Percentiles rank a stretch among this genome's conserved stretches.
Conservation (phyloP, 2,888 invertebrate genomes). For the Pandemis corylana region DNA sequence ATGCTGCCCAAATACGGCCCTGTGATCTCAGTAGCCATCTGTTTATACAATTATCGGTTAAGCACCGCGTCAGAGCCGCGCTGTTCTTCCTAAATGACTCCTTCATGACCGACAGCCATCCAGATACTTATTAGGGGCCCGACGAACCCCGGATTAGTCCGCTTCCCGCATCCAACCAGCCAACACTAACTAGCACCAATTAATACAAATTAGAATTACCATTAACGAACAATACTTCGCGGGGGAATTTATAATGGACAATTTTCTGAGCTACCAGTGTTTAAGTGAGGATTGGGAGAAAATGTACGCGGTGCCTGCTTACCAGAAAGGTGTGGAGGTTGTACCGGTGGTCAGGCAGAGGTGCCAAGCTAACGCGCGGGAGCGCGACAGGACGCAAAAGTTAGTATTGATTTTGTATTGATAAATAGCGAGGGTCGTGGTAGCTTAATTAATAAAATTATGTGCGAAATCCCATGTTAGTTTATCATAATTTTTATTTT, state of each 20-base stretch:
- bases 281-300: slow-evolving; percentile 70
- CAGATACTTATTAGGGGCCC: slow-evolving; percentile 74
- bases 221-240: slow-evolving; percentile 8
- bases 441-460: too few species aligned
- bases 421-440: too few species aligned
- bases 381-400: slow-evolving; percentile 93
- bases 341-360: slow-evolving; percentile 85
- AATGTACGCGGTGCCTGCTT: slow-evolving; percentile 58
- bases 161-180: slow-evolving; percentile 57
- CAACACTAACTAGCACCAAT: slow-evolving; percentile 36
- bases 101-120: slow-evolving; percentile 77
- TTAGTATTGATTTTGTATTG: slow-evolving; percentile 71
- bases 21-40: slow-evolving; percentile 74
- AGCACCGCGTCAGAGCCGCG: slow-evolving; percentile 79
- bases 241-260: slow-evolving; percentile 67
- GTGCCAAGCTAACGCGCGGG: slow-evolving; percentile 92
- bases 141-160: slow-evolving; percentile 70
- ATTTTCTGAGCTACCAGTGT: slow-evolving; percentile 68
- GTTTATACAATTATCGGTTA: slow-evolving; percentile 84
- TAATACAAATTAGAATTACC: slow-evolving; percentile 28
- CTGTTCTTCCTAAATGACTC: slow-evolving; percentile 84
- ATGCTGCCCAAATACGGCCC: slow-evolving; percentile 56
- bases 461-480: too few species aligned
- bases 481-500: too few species aligned
- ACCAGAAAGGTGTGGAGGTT: slow-evolving; percentile 59